Conservation (phyloP, 2,888 invertebrate species). For the Ecdyonurus torrentis region DNA sequence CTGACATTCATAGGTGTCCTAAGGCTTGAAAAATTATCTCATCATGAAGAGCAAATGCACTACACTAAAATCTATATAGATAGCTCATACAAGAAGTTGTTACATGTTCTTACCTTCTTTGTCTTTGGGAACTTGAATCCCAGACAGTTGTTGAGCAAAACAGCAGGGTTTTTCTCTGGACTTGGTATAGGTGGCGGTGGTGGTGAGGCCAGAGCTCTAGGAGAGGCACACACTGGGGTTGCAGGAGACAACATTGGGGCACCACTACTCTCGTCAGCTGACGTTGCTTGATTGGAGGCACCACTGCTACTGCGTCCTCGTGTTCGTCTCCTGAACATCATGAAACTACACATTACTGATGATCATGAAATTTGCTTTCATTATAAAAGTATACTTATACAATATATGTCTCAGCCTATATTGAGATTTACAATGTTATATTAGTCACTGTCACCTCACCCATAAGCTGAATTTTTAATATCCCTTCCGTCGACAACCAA, state of each 20-base stretch:
- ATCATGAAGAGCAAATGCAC: background rate
- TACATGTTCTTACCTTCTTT: conserved; percentile 44
- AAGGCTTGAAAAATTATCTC: background rate
- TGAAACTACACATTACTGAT: no score
- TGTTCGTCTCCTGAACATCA: background rate
- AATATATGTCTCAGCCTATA: background rate
- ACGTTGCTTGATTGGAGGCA: conserved; percentile 12
- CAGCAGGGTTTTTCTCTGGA: conserved; percentile 16
- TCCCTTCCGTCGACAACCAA: background rate
- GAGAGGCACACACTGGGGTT: background rate
- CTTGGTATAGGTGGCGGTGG: conserved; percentile 20
- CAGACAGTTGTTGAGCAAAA: conserved; percentile 21
- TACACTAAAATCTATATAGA: background rate
- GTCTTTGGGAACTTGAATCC: conserved; percentile 87
- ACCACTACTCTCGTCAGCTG: background rate
- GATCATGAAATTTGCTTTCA: no score
- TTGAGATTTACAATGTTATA: background rate
- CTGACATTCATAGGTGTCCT: background rate
- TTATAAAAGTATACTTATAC: no score
- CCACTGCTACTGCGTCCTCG: background rate
- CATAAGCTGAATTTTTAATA: background rate
- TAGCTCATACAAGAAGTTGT: background rate
- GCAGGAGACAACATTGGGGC: background rate
- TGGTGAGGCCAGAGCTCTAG: conserved; percentile 33
- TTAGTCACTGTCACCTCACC: background rate